Evolutionary conservation across 2,888 invertebrate species (phyloP).

Genomic region (Adelphocoris suturalis): DNA sequence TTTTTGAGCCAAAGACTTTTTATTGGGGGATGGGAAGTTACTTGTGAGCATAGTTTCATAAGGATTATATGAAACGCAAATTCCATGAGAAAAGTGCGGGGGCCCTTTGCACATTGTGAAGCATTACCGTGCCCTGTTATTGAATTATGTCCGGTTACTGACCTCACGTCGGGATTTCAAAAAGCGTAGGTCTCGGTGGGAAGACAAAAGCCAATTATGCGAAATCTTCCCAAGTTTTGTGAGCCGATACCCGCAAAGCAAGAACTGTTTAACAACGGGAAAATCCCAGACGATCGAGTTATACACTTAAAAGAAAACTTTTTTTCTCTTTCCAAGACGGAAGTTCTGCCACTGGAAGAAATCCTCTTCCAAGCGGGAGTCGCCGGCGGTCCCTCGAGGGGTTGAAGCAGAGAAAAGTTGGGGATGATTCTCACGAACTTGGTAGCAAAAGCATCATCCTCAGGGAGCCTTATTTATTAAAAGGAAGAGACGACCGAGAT

Average conservation of each 20-base stretch:
- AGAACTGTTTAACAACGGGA: background rate
- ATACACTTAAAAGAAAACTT: slow-evolving; percentile 1
- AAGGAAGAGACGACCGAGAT: background rate
- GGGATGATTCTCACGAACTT: slow-evolving; percentile 53
- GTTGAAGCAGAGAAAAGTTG: slow-evolving; percentile 35
- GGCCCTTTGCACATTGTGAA: too few relatives aligned
- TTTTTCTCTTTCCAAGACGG: background rate
- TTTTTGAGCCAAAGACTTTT: too few relatives aligned
- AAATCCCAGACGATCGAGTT: background rate
- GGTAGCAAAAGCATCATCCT: slow-evolving; percentile 29
- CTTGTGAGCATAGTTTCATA: too few relatives aligned
- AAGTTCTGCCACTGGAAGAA: background rate
- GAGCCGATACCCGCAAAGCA: background rate
- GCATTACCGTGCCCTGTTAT: too few relatives aligned
- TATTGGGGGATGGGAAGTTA: too few relatives aligned
- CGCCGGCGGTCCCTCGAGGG: slow-evolving; percentile 35
- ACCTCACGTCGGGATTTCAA: too few relatives aligned
- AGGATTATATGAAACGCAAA: too few relatives aligned
- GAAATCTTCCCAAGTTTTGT: background rate
- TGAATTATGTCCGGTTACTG: too few relatives aligned
- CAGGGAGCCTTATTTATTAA: slow-evolving; percentile 23
- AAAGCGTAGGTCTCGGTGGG: too few relatives aligned
- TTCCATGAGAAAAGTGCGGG: too few relatives aligned
- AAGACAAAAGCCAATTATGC: background rate
- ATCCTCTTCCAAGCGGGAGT: background rate